Conservation (phyloP, 1,140 invertebrate species). For the Diabrotica undecimpunctata region DNA sequence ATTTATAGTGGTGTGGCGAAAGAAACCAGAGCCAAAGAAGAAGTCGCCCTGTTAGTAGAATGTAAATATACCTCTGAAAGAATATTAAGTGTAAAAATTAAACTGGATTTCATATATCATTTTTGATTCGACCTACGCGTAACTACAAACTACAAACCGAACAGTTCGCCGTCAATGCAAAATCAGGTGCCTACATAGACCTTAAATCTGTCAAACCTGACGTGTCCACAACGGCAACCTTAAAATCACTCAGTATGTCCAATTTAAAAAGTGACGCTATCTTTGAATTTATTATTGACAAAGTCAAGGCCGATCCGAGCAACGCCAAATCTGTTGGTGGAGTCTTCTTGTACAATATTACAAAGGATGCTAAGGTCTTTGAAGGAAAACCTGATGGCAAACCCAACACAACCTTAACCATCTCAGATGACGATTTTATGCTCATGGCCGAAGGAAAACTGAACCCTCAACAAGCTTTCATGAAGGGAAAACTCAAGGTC, state of each 20-base stretch:
- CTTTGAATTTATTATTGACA: constrained; percentile 72
- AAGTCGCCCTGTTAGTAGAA: no score
- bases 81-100: no score
- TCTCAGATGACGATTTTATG: constrained; percentile 81
- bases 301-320: constrained; percentile 66
- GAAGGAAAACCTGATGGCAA: constrained; percentile 74
- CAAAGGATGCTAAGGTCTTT: constrained; percentile 69
- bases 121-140: no score
- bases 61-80: no score
- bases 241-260: constrained; percentile 14
- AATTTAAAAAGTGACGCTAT: constrained; percentile 73
- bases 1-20: no score
- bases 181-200: constrained; percentile 84
- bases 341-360: constrained; percentile 82
- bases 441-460: constrained; percentile 78
- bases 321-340: constrained; percentile 77
- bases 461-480: constrained; percentile 86
- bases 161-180: no score
- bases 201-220: constrained; percentile 53
- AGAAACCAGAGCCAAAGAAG: no score
- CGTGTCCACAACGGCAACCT: background rate
- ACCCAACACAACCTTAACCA: constrained; percentile 78
- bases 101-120: no score
- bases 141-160: no score
- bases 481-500: constrained; percentile 87